These are phyloP conservation scores for Drosophila merina DNA, from an alignment of 2,888 invertebrate genomes.

Conservation along the genomic window DNA sequence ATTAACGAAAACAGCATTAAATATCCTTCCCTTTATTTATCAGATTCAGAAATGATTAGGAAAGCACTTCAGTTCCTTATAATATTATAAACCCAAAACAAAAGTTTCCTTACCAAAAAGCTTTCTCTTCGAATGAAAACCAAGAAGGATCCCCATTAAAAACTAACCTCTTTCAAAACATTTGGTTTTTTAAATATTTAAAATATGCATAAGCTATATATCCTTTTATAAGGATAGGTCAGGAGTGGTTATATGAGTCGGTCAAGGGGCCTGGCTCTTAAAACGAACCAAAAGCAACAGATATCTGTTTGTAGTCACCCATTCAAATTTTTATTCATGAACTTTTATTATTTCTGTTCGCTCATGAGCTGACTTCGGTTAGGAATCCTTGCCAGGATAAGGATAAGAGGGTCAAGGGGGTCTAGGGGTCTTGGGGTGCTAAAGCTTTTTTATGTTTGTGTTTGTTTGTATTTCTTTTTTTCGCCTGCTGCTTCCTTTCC, in stretches of 20 bases:
- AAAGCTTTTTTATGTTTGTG: slow-evolving; percentile 44
- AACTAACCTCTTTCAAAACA: slow-evolving; percentile 11
- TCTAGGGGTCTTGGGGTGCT: slow-evolving; percentile 9
- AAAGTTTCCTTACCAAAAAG: not conserved
- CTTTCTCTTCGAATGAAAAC: not conserved
- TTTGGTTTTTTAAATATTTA: slow-evolving; percentile 52
- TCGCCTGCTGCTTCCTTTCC: slow-evolving; percentile 8
- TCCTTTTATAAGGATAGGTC: slow-evolving; percentile 16
- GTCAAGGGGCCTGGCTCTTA: slow-evolving; percentile 52
- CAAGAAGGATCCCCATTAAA: not conserved
- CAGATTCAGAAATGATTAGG: not conserved
- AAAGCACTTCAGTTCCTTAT: not conserved
- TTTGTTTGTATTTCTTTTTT: slow-evolving; percentile 27
- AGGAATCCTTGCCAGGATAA: slow-evolving; percentile 22
- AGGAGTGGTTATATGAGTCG: slow-evolving; percentile 21
- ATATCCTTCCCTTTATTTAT: not conserved
- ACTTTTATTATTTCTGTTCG: slow-evolving; percentile 61
- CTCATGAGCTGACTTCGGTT: slow-evolving; percentile 42
- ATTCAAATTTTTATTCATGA: slow-evolving; percentile 78
- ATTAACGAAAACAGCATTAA: too few relatives aligned
- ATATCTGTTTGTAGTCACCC: slow-evolving; percentile 70
- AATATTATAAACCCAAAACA: not conserved
- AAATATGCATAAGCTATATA: slow-evolving; percentile 40
- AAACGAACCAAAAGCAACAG: slow-evolving; percentile 71
- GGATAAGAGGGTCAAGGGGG: not conserved